Base-by-base conservation (phyloP, 2,888 invertebrate genomes). In the Alitta virens region DNA sequence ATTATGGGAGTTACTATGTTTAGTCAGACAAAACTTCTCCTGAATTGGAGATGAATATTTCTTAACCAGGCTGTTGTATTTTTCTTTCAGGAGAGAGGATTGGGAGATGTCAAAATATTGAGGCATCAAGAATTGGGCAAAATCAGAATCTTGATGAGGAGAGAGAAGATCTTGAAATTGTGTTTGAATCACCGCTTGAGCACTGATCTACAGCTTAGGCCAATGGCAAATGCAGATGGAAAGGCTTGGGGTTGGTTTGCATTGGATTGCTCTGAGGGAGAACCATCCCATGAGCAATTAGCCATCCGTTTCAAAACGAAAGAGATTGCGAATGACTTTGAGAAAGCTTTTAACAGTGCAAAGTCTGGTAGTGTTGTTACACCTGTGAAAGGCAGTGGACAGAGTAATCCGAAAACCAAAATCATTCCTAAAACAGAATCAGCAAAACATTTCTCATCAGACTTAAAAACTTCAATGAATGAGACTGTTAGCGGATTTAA, bases 121-220 rank as follows among this genome's bases (percentile, higher is more conserved):
- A 64, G 64, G 38, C 71, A 75, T 65, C 69, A 68, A 26, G 63
- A 62, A n/a, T 89, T 64, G 0, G 64, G 68, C 7, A 67, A 87
- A 87, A 49, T 88, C 88, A 85, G 94, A 51, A 86, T 95, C 18
- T 82, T 96, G 1, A 95, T 96, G 95, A 86, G 94, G 60, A 86
- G 94, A 61, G 95, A 96, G 70, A 91, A 92, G 80, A 89, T 92
- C 0, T 87, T 90, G 66, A 94, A 95, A 80, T 88, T 95, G 50
- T 94, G 95, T 83, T 94, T 94, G 12, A 96, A 96, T 84, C 96
- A 96, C 78, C 86, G 88, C 72, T 86, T 96, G 25, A 86, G 87
- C 0, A 80, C 86, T 0, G 90, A 91, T 68, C 89, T 94, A 87
- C 86, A 87, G 71, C 84, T 95, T n/a, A 85, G 85, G 24, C 86